A percentile compares a stretch with the other conserved stretches of the same genome.
These are phyloP conservation scores for Neolamprologus longior DNA, from an alignment of 2,113 vertebrate genomes.

Conservation along the genomic window DNA sequence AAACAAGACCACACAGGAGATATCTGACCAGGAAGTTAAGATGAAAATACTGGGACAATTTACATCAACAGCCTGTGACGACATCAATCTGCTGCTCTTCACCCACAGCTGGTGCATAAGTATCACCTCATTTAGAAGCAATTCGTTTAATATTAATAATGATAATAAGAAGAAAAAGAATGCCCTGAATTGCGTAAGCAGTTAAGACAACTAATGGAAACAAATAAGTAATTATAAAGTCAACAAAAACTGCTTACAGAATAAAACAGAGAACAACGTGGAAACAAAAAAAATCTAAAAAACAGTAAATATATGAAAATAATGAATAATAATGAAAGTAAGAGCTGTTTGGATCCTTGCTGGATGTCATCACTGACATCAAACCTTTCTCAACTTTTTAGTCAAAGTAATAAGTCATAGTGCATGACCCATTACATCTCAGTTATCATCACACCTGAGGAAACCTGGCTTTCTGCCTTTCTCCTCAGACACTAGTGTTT, in stretches of 20 bases:
- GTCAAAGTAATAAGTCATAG: too few species aligned
- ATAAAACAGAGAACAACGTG: not conserved
- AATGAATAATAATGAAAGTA: not conserved
- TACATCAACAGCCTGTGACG: not conserved
- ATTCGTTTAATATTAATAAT: not conserved
- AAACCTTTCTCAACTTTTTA: too few species aligned
- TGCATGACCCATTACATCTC: too few species aligned
- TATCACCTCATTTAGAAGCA: not conserved
- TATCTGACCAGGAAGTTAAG: slow-evolving; percentile 72
- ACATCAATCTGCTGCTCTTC: not conserved
- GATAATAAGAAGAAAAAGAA: not conserved
- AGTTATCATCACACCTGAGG: too few species aligned
- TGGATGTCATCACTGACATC: not conserved
- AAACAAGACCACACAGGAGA: slow-evolving; percentile 89
- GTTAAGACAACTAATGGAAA: not conserved
- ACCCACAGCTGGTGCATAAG: not conserved
- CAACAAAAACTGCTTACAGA: not conserved
- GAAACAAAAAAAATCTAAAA: not conserved
- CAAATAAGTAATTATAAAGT: not conserved
- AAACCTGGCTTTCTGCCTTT: too few species aligned
- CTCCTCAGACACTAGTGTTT: too few species aligned
- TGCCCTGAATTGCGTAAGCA: accelerated
- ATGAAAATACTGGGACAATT: not conserved
- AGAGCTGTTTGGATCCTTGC: not conserved
- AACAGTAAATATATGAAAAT: not conserved